Conservation (phyloP, 2,797 vertebrate genomes). For the Paguma larvata region DNA sequence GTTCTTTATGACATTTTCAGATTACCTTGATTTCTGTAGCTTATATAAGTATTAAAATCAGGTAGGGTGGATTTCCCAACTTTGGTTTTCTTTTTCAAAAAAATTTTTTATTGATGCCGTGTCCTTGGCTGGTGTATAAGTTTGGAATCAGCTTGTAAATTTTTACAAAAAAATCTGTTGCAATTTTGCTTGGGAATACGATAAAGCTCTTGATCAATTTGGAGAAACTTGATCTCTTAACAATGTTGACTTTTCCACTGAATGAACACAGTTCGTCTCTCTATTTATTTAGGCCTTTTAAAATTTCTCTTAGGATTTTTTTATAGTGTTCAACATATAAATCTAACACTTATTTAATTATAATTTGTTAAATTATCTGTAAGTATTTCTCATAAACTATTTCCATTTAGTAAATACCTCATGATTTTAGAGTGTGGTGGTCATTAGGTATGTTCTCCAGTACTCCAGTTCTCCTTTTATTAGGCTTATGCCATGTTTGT, state of each 20-base stretch:
- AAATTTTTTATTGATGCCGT: neutral
- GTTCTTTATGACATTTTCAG: neutral
- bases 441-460: neutral
- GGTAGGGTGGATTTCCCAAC: neutral
- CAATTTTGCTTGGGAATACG: neutral
- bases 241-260: neutral
- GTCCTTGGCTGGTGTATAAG: neutral
- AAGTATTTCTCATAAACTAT: neutral
- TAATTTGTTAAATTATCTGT: neutral
- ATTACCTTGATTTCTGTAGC: neutral
- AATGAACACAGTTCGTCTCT: neutral
- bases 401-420: neutral
- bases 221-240: neutral
- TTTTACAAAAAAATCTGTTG: neutral
- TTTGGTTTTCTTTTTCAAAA: neutral
- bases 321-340: neutral
- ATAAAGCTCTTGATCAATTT: neutral
- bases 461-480: neutral
- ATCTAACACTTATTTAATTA: neutral
- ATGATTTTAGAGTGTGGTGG: neutral
- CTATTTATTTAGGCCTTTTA: neutral
- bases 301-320: neutral
- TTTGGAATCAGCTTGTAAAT: neutral
- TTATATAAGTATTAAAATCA: neutral
- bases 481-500: neutral